Base-by-base conservation (phyloP, 2,888 invertebrate genomes). In the Laspeyria flexula region DNA sequence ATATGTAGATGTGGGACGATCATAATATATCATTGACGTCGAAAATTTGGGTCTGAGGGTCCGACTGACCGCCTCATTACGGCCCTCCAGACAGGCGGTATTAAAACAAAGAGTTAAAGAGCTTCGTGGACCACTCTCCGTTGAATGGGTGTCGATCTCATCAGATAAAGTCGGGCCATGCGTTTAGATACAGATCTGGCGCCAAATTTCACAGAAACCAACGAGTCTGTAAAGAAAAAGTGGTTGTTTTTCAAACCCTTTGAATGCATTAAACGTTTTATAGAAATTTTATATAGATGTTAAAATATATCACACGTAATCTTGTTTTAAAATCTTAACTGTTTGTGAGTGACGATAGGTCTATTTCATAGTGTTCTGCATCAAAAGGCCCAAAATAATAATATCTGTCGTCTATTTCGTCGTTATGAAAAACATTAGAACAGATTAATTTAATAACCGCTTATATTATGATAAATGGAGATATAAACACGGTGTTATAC, bases 171-270 rank as follows among this genome's bases (percentile, higher is more conserved):
- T 70, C 63, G 58, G 59, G 58, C 67, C 61, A 56, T 48, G 57
- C 69, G 67, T 69, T 62, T 53, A 71, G 89, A 88, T 90, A 84
- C 65, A 40, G 65, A 88, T 89, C 90, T 84, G 88, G 88, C 88
- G 88, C 90, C 89, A 87, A 90, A 89, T 86, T 88, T 90, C 86
- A 90, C 86, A 85, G 89, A 88, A 87, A 74, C 64, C 54, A 78
- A 76, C 68, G 69, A 72, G 57, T 54, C 58, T 46, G 61, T 60
- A 58, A 70, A 62, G 62, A 69, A 71, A 76, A 71, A 4, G 59
- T 65, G 34, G 43, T 43, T 48, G 49, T 60, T 74, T 77, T 82
- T 73, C 61, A 72, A 78, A 74, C 49, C 37, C 21, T 57, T 47
- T 46, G 33, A 48, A 35, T 51, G 40, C 39, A 35, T 45, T 53